Percentiles rank a stretch among this genome's conserved stretches.
phyloP scores from a whole-genome alignment of 1,140 invertebrate species.

The Zaprionus lachaisei region DNA sequence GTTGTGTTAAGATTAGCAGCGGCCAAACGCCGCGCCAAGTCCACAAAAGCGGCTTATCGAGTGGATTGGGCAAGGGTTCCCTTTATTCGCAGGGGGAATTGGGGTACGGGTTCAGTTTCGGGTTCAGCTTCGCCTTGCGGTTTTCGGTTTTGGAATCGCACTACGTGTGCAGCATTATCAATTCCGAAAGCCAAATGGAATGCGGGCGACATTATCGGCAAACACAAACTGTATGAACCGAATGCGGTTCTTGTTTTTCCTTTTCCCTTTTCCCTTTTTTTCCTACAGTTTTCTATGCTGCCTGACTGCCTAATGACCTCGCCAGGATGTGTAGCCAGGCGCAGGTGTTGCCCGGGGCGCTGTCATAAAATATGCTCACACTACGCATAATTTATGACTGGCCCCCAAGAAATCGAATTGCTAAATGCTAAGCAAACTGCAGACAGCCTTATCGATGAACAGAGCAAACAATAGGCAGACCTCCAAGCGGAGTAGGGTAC shows the following conservation, averaged over 20 bases:
- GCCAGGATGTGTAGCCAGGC: slow-evolving; percentile 52
- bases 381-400: slow-evolving; percentile 76
- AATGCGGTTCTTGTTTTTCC: slow-evolving; percentile 17
- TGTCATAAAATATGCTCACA: slow-evolving; percentile 70
- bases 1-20: slow-evolving; percentile 81
- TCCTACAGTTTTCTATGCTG: slow-evolving; percentile 40
- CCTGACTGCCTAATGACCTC: slow-evolving; percentile 73
- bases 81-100: not conserved
- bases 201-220: slow-evolving; percentile 71
- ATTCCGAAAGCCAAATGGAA: slow-evolving; percentile 40
- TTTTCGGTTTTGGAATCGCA: slow-evolving; percentile 26
- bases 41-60: slow-evolving; percentile 77
- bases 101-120: slow-evolving; percentile 49
- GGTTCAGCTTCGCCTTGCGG: slow-evolving; percentile 10
- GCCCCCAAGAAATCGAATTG: slow-evolving; percentile 8
- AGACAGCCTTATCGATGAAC: slow-evolving; percentile 60
- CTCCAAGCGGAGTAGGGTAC: slow-evolving; percentile 36
- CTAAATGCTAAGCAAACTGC: slow-evolving; percentile 72
- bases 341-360: slow-evolving; percentile 60
- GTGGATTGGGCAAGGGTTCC: slow-evolving; percentile 1
- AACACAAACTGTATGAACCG: slow-evolving; percentile 34
- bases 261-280: slow-evolving; percentile 1
- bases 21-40: slow-evolving; percentile 43
- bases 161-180: slow-evolving; percentile 70
- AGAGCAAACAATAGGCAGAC: slow-evolving; percentile 1